Base-by-base conservation (phyloP, 2,888 invertebrate genomes). In the Tubiluchus corallicola region DNA sequence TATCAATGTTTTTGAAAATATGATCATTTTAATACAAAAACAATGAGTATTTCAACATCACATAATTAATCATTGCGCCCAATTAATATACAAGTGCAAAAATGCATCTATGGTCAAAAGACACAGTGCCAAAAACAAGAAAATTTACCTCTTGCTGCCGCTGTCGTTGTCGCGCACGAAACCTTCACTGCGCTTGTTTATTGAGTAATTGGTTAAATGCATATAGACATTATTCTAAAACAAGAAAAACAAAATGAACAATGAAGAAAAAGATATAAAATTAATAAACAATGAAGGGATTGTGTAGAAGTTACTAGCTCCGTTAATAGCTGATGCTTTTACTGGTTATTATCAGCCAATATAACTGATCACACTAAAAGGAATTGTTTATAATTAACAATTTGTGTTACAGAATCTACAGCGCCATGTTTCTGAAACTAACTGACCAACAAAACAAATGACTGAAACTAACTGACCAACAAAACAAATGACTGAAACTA, bases 121-220 rank as follows among this genome's bases (percentile, higher is more conserved):
- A 43, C 40, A 42, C 17, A 43, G 17, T 17, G 18, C 4, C 5
- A 44, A 4, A 19, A 4, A 19, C 15, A 5, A 15, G n/a, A 40
- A 4, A 5, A 45, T 46, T 53, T 61, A 80, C 74, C 88, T 74
- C 67, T 90, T 90, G 59, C 85, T 88, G 17, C 88, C 88, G 13
- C 75, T 76, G 59, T 83, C 81, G 1, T 78, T 77, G 61, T 88
- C 84, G 47, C 77, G 72, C 21, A 82, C 75, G 58, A 82, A 88
- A 47, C 81, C 81, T 17, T 79, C 73, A 58, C 82, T 87, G 58
- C 82, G 80, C 61, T 84, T 87, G 62, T 90, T 90, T 16, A 90
- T 77, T 1, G 90, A 82, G 60, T 90, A 90, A 66, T 90, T 90
- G 5, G 90, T 90, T 47, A 90, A 67, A 60, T 90, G 90, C 88